Conservation (phyloP, 2,113 vertebrate species). For the Acanthisitta chloris region DNA sequence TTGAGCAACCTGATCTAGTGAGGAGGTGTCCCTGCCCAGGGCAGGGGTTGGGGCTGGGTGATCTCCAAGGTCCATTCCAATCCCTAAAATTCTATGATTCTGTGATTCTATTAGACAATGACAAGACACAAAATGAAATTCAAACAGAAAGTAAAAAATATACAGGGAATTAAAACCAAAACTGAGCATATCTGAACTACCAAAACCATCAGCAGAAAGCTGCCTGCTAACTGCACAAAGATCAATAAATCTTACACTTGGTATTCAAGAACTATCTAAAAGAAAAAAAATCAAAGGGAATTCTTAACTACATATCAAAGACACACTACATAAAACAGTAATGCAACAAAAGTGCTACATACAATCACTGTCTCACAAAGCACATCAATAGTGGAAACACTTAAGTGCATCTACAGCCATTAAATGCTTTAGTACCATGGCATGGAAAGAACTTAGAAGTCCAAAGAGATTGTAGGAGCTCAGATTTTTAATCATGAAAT, state of each 20-base stretch:
- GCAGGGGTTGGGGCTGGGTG: no score
- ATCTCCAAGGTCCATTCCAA: no score
- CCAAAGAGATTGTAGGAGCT: neutral
- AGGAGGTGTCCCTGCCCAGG: no score
- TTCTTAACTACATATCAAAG: neutral
- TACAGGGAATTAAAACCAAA: neutral
- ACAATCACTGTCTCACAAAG: neutral
- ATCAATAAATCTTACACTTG: neutral
- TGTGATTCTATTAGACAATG: neutral
- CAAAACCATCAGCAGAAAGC: neutral
- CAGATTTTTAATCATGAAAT: neutral
- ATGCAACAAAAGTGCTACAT: neutral
- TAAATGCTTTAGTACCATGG: neutral
- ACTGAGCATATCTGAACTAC: neutral
- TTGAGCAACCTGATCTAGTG: no score
- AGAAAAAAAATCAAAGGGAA: neutral
- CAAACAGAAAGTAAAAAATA: neutral
- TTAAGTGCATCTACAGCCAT: neutral
- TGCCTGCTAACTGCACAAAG: neutral
- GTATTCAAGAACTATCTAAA: neutral
- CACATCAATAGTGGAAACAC: neutral
- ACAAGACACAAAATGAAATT: neutral
- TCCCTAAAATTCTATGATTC: no score
- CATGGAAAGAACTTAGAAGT: rapidly evolving
- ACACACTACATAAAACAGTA: neutral